Conservation (phyloP, 2,797 vertebrate genomes). For the Hypotaenidia philippensis region DNA sequence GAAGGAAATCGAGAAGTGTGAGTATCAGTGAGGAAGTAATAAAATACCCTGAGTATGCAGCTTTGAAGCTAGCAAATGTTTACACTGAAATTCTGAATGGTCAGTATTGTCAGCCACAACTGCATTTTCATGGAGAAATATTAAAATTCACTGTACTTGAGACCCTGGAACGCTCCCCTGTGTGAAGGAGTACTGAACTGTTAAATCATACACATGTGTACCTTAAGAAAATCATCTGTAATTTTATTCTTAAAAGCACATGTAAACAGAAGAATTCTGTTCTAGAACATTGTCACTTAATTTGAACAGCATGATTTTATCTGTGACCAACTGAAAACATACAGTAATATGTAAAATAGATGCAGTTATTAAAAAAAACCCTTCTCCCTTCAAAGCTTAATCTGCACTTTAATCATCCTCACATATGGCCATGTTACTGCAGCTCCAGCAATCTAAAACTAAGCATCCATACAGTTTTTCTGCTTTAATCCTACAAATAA, state of each 20-base stretch:
- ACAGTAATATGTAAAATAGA: slow-evolving; percentile 11
- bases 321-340: neutral
- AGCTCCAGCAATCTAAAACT: slow-evolving; percentile 80
- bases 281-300: neutral
- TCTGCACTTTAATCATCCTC: slow-evolving; percentile 80
- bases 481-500: slow-evolving; percentile 69
- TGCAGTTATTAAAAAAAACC: neutral
- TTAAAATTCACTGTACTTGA: neutral
- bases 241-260: neutral
- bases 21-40: neutral
- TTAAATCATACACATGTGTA: neutral
- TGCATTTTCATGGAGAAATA: neutral
- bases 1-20: neutral
- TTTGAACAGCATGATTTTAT: neutral
- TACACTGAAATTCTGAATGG: neutral
- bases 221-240: neutral
- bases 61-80: neutral
- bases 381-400: slow-evolving; percentile 68
- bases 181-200: neutral
- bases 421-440: slow-evolving; percentile 74
- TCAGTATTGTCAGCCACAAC: neutral
- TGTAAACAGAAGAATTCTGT: neutral
- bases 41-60: neutral
- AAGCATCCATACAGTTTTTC: slow-evolving; percentile 60
- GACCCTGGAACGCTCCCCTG: neutral